Evolutionary conservation across 2,797 vertebrate species (phyloP).

Genomic region (Pangasius larnaudii): DNA sequence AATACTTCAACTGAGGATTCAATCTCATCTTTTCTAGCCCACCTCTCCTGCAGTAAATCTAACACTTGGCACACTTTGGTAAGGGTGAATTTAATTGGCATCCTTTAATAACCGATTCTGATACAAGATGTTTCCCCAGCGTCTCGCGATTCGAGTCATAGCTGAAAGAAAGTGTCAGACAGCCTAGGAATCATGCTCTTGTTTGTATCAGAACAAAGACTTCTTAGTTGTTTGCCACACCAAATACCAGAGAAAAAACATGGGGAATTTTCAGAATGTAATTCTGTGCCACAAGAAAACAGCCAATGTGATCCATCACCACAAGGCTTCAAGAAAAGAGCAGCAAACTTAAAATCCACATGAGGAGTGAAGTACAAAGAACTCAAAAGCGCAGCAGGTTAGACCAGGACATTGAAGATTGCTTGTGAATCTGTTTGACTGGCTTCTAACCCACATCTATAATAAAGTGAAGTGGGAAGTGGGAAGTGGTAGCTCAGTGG

Average conservation of each 20-base stretch:
- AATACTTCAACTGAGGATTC: constrained; percentile 43
- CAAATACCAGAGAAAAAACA: constrained; percentile 29
- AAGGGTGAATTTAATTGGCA: constrained; percentile 50
- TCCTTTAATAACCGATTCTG: constrained; percentile 32
- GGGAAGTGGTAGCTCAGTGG: too few relatives aligned
- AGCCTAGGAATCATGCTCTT: constrained; percentile 35
- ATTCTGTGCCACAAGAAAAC: constrained; percentile 29
- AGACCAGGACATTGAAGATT: not conserved
- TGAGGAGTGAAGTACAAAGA: constrained; percentile 5
- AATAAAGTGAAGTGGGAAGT: not conserved
- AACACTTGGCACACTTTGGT: constrained; percentile 36
- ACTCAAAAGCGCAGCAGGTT: constrained; percentile 18
- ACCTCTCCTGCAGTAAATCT: constrained; percentile 44
- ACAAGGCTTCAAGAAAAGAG: constrained; percentile 20
- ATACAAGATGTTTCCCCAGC: constrained; percentile 6
- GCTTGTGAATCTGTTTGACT: not conserved
- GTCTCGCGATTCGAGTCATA: constrained; percentile 37
- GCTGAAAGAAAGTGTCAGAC: constrained; percentile 27
- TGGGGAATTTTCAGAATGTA: constrained; percentile 19
- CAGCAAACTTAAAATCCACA: constrained; percentile 31
- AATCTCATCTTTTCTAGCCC: constrained; percentile 40
- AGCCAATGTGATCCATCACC: constrained; percentile 33
- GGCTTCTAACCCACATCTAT: not conserved
- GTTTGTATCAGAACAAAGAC: constrained; percentile 40
- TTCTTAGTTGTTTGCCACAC: constrained; percentile 23